Evolutionary conservation across 2,888 invertebrate species (phyloP), one percentile per base, ranked within the genome.

Genomic region (Reticulitermes lucifugus): DNA sequence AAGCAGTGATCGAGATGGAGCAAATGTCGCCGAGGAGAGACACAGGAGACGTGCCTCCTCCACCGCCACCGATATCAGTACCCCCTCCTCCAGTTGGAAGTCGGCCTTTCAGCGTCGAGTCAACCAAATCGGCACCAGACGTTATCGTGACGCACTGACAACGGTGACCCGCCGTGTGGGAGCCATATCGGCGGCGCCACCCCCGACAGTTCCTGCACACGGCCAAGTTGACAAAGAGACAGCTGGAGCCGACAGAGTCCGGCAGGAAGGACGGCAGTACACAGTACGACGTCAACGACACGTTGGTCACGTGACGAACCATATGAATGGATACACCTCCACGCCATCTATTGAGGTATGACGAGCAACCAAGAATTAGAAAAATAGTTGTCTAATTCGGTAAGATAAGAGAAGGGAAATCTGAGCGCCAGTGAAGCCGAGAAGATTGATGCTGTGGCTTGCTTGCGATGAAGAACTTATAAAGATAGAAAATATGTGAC

Each of bases 111-210:
- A 96, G 96, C 91, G 95, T 94, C 86, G 95, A 97, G 90, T 96
- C 97, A 85, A 96, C 96, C 86, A 96, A 97, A 89, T 97, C 97
- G 85, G 97, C 97, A 1, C 97, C 97, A 81, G 97, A 97, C 91
- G 97, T 97, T 89, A 96, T 97, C 90, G 97, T 97, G 89, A 95
- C 95, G 87, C 95, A 95, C 94, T 95, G 95, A 95, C 94, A 93
- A 89, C 91, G 91, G 91, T 89, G 89, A 87, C 87, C 81, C 82
- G 85, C 83, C 87, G 86, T 80, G 90, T 93, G 93, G 93, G 93
- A 93, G 89, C 93, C 93, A 86, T 93, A 93, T 90, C 92, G 91
- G 88, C 90, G 93, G 89, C 91, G 93, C 88, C 91, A 92, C 90
- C 93, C 93, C 89, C 92, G 93, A 90, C 92, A 85, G 83, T 60